Evolutionary conservation across 2,888 invertebrate species (phyloP), one percentile per base, ranked within the genome.

Genomic region (Ischnus inquisitorius): DNA sequence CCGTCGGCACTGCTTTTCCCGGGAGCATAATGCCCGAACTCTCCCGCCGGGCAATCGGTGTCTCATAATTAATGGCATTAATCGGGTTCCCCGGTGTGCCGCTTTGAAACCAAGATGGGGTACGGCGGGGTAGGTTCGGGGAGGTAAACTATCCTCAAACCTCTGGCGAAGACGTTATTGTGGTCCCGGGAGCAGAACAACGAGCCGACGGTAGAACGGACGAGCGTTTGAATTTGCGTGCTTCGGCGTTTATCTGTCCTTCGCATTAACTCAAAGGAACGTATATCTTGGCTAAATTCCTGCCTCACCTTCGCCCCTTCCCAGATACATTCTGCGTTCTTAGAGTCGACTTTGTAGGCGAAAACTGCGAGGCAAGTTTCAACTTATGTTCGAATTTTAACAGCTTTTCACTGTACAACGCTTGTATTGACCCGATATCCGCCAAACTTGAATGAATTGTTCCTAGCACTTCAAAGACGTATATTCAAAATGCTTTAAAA

Each of bases 31-130:
- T 84, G 67, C 62, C 65, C 60, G 79, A 64, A n/a, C 60, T 22
- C 75, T 68, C 80, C 72, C 84, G 80, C 76, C 74, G 72, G 82
- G 82, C 83, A 86, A 85, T 85, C 85, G 85, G 79, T 79, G 79
- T 64, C 79, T 79, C 79, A 85, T 86, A 84, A 85, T 86, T 86
- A 85, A 86, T 86, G 84, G 78, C 80, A 84, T 85, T 86, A 86
- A 86, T 82, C 82, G 86, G 75, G 77, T 85, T 77, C 74, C 80
- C 69, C 67, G 62, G 67, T 75, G 82, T 80, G 76, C 65, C 69
- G 78, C 64, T 41, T 62, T 60, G 48, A 62, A 82, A 43, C 64
- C 77, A 46, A 43, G 34, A 39, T 65, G 65, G 62, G 72, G 46
- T 46, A 34, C 8, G 34, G 5, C 34, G 34, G 4, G 34, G 4